Conservation (phyloP, 2,888 invertebrate species). For the Leptarthrus brevirostris region DNA sequence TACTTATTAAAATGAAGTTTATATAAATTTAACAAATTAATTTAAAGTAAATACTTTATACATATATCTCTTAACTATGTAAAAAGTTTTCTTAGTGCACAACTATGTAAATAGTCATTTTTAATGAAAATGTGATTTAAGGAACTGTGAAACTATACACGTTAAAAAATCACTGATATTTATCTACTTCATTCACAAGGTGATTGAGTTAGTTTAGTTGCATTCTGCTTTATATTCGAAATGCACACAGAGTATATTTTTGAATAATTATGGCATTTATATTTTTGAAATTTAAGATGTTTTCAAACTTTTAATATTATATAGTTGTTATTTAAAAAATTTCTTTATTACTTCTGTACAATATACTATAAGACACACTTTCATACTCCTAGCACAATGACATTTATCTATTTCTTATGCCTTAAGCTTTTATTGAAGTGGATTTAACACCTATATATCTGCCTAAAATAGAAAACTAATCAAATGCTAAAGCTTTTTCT, state of each 20-base stretch:
- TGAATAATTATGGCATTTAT: neutral
- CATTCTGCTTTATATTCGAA: conserved; percentile 1
- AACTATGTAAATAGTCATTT: conserved; percentile 28
- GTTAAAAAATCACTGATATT: neutral
- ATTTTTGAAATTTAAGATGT: neutral
- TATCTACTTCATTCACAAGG: neutral
- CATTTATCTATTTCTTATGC: conserved; percentile 39
- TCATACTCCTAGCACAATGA: conserved; percentile 24
- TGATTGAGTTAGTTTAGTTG: neutral
- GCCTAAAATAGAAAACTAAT: conserved; percentile 1
- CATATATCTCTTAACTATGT: too few species aligned
- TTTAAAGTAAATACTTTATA: conserved; percentile 2
- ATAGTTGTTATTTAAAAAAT: neutral
- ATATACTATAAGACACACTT: neutral
- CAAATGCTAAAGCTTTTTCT: conserved; percentile 15
- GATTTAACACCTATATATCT: conserved; percentile 12
- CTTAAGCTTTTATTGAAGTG: conserved; percentile 42
- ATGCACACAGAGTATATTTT: neutral
- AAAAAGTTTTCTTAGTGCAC: conserved; percentile 27
- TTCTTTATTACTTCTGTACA: neutral
- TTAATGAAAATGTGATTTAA: conserved; percentile 31
- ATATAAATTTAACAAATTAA: neutral
- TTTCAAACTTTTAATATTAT: neutral
- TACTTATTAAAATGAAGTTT: neutral
- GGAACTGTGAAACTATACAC: conserved; percentile 21